These are phyloP conservation scores for Todiramphus saurophagus DNA, from an alignment of 2,113 vertebrate species.

Conservation along the genomic window DNA sequence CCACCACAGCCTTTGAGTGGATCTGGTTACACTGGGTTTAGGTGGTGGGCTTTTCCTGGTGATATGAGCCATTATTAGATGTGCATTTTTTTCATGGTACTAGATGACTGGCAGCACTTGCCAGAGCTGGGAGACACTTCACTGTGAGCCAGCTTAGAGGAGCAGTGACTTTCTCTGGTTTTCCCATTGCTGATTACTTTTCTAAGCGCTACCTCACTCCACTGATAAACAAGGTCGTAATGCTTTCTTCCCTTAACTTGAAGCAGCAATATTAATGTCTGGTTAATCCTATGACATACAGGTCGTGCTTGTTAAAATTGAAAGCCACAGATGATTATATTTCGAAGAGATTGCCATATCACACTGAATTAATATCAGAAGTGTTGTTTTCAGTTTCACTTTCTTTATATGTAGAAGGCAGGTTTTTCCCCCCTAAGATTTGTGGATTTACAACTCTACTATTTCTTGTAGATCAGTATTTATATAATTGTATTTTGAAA, in stretches of 20 bases:
- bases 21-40: neutral
- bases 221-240: neutral
- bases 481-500: neutral
- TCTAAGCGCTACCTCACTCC: neutral
- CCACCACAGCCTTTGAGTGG: neutral
- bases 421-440: neutral
- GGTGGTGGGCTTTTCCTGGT: neutral
- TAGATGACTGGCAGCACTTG: neutral
- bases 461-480: neutral
- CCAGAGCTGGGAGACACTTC: neutral
- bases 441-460: neutral
- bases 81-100: neutral
- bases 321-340: constrained; percentile 28
- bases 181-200: neutral
- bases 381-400: constrained; percentile 6
- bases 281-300: constrained; percentile 52
- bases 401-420: neutral
- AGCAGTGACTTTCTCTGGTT: neutral
- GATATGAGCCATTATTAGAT: neutral
- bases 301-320: constrained; percentile 37
- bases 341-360: neutral
- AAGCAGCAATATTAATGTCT: constrained; percentile 34
- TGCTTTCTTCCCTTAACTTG: neutral
- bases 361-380: neutral
- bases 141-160: neutral